These are phyloP conservation scores for Drosophila tropicalis DNA, from an alignment of 1,140 invertebrate species.

Conservation along the genomic window DNA sequence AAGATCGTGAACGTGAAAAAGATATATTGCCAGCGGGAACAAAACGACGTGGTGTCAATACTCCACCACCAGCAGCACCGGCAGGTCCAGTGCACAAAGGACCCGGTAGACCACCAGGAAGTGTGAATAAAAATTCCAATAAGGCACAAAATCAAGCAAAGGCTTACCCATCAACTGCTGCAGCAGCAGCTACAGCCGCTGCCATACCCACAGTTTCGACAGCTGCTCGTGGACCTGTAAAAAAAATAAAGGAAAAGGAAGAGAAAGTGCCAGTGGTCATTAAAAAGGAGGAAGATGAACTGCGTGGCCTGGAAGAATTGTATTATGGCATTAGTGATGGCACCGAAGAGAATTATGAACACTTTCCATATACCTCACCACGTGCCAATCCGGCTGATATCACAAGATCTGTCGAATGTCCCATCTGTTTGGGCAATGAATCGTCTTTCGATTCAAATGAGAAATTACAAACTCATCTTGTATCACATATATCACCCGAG, in stretches of 20 bases:
- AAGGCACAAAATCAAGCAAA: conserved; percentile 31
- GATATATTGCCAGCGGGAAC: conserved; percentile 49
- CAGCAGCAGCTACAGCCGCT: conserved; percentile 25
- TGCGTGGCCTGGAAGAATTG: conserved; percentile 75
- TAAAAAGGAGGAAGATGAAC: conserved; percentile 76
- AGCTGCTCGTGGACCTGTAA: background rate
- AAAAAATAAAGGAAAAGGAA: conserved; percentile 56
- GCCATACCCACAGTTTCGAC: background rate
- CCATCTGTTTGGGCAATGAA: conserved; percentile 84
- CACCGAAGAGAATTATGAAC: conserved; percentile 65
- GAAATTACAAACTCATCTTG: conserved; percentile 88
- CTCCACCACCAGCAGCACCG: conserved; percentile 23
- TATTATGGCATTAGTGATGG: conserved; percentile 79
- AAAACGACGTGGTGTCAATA: conserved; percentile 55
- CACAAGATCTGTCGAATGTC: conserved; percentile 83
- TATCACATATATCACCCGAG: conserved; percentile 85
- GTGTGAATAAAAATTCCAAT: conserved; percentile 31
- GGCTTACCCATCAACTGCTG: conserved; percentile 21
- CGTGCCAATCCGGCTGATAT: conserved; percentile 49
- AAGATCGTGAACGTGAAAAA: conserved; percentile 54
- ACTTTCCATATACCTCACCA: conserved; percentile 67
- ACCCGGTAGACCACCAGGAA: conserved; percentile 30
- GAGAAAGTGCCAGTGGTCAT: conserved; percentile 56
- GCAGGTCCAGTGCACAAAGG: conserved; percentile 34
- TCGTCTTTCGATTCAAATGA: conserved; percentile 85